Conservation (phyloP, 2,113 vertebrate genomes). For the Terrapene triunguis region DNA sequence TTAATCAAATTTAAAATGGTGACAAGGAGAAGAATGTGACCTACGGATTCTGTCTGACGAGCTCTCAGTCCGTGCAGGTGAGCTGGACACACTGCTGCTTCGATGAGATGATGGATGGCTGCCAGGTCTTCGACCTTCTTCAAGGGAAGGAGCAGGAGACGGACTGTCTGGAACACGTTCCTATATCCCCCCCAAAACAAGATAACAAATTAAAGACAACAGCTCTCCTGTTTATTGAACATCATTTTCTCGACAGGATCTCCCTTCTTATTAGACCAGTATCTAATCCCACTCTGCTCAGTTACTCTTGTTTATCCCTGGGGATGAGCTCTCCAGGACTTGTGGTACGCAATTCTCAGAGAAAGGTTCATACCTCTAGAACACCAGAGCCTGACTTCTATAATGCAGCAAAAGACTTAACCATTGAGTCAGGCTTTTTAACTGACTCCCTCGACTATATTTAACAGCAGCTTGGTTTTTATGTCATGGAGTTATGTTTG, state of each 20-base stretch:
- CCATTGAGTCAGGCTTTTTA: neutral
- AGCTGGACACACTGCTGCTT: conserved; percentile 99
- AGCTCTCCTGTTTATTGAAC: neutral
- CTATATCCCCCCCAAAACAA: conserved; percentile 68
- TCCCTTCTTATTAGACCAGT: neutral
- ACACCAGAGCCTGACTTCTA: neutral
- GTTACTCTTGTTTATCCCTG: neutral
- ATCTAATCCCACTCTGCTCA: neutral
- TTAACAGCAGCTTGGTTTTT: neutral
- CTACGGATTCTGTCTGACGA: conserved; percentile 99
- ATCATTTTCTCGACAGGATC: neutral
- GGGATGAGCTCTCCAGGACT: neutral
- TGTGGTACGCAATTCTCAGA: neutral
- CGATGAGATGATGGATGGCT: conserved; percentile 98
- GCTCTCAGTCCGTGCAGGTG: conserved; percentile 96
- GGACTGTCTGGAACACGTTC: conserved; percentile 97
- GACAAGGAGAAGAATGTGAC: conserved; percentile 80
- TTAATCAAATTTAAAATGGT: conserved; percentile 54
- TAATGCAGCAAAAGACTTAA: neutral
- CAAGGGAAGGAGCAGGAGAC: conserved; percentile 95
- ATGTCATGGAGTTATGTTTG: neutral
- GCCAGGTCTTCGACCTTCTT: conserved; percentile 95
- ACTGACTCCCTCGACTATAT: neutral
- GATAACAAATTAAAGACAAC: neutral
- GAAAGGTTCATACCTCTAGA: neutral